phyloP scores from a whole-genome alignment of 2,113 vertebrate genomes.

The Terrapene triunguis region DNA sequence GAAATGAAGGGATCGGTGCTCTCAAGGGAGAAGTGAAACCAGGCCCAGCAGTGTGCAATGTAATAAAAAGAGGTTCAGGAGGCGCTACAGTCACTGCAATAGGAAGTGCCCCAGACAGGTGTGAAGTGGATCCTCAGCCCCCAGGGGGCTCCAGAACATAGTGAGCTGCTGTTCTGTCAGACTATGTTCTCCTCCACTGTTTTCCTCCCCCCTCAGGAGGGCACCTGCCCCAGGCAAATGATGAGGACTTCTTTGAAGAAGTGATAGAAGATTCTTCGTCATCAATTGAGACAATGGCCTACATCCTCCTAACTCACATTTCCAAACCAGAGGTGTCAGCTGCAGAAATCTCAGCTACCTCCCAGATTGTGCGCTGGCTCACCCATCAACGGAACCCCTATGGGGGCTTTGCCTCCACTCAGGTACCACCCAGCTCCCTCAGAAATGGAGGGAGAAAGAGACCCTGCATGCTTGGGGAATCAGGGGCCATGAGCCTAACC shows the following conservation, averaged over 20 bases:
- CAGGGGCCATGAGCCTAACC: not conserved
- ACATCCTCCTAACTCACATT: conserved; percentile 57
- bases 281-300: conserved; percentile 55
- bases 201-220: not conserved
- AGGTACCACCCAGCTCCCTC: conserved; percentile 34
- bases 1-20: not conserved
- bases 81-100: not conserved
- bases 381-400: conserved; percentile 29
- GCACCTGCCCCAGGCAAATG: not conserved
- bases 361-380: conserved; percentile 47
- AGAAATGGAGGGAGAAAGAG: not conserved
- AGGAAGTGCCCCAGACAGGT: not conserved
- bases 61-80: not conserved
- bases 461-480: not conserved
- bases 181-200: not conserved
- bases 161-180: not conserved
- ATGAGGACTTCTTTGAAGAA: not conserved
- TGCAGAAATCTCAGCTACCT: conserved; percentile 1
- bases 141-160: not conserved
- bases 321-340: conserved; percentile 6
- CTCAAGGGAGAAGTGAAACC: not conserved
- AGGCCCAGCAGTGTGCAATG: not conserved
- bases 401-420: conserved; percentile 67
- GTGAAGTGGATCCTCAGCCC: not conserved
- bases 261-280: conserved; percentile 24